A percentile compares a stretch with the other conserved stretches of the same genome.
phyloP scores from a whole-genome alignment of 2,888 invertebrate species.

The Tenthredo scrophulariae region DNA sequence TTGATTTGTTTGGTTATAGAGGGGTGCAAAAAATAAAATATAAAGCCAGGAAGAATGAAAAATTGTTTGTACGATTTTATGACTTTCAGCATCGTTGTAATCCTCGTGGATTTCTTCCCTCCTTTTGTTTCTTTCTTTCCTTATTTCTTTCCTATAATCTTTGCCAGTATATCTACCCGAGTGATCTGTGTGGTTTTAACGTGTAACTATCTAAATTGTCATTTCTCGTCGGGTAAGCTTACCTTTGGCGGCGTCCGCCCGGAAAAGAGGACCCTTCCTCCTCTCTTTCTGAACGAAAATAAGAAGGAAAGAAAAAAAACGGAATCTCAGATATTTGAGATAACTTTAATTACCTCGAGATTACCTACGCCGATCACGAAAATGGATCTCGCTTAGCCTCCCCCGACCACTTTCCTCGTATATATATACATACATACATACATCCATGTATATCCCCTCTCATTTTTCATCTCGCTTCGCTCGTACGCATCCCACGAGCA shows the following conservation, averaged over 20 bases:
- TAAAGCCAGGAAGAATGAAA: neutral
- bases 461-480: neutral
- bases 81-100: neutral
- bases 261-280: slow-evolving; percentile 29
- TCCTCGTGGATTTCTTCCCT: neutral
- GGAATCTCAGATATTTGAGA: slow-evolving; percentile 48
- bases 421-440: no score
- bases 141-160: slow-evolving; percentile 8
- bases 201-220: slow-evolving; percentile 50
- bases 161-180: slow-evolving; percentile 42
- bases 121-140: neutral
- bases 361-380: slow-evolving; percentile 33
- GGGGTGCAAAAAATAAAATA: neutral
- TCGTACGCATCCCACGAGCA: neutral
- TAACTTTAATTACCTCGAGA: slow-evolving; percentile 38
- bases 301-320: neutral
- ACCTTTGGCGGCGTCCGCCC: slow-evolving; percentile 40
- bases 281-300: neutral
- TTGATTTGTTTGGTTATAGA: neutral
- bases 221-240: slow-evolving; percentile 21
- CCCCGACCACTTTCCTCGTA: neutral
- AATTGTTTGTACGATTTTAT: slow-evolving; percentile 33
- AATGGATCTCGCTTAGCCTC: slow-evolving; percentile 30
- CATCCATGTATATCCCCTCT: neutral
- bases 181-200: slow-evolving; percentile 48